Base-by-base conservation (phyloP, 2,113 vertebrate species). In the Pagrus major region DNA sequence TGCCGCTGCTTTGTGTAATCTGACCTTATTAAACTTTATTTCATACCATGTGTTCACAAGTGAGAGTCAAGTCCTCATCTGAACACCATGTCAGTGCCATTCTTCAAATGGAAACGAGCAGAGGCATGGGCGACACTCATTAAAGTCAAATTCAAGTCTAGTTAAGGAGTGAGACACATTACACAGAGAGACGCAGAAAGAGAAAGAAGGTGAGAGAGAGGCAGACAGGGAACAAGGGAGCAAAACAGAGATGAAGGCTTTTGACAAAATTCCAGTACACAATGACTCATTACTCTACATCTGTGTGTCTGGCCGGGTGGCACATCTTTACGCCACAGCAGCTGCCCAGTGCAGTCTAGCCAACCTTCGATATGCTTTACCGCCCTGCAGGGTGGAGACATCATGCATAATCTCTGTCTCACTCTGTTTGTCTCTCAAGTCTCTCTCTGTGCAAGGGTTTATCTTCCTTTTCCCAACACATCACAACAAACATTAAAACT, bases 1-100 rank as follows among this genome's bases (percentile, higher is more conserved):
- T 91, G 86, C 72, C 60, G 66, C 83, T 63, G 72, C 79, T 90
- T 88, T 92, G 81, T 86, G 89, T 86, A 88, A 88, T 85, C 88
- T 80, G 91, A 91, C 91, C 88, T 90, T 87, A 94, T 92, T 88
- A 91, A 92, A 94, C 91, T 91, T 90, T 93, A 92, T 89, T 90
- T 93, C 61, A 86, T 84, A 90, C 91, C 83, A 94, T 80, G 90
- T 93, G 87, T 84, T 88, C 90, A 82, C 86, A 91, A 93, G 86
- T 85, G 81, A 88, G 78, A 85, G 93, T 86, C 90, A 90, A 71
- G 78, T 87, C 92, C 75, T 92, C 90, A 92, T 93, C 81, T 87
- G 84, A 94, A 83, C 91, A 89, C 72, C 91, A 89, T 94, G 95
- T 93, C 46, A 89, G 86, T 91, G 71, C 46, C 52, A 56, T 56